These are phyloP conservation scores for Arothron firmamentum DNA, from an alignment of 2,113 vertebrate species.

Conservation along the genomic window DNA sequence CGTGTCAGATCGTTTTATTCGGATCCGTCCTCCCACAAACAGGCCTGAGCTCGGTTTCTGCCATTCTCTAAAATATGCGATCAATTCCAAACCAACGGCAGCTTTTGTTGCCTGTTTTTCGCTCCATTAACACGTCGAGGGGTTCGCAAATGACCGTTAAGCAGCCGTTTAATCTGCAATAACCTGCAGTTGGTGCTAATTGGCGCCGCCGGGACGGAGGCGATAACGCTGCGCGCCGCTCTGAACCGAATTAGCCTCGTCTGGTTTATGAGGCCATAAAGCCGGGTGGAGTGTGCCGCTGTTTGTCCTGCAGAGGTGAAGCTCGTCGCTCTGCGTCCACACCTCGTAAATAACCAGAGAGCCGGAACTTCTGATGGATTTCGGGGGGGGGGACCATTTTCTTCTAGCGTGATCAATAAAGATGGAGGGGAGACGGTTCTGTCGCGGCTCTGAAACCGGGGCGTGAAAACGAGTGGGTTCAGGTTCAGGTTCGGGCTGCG, in stretches of 20 bases:
- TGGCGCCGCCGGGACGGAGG: constrained; percentile 69
- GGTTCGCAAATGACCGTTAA: constrained; percentile 30
- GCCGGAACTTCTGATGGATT: too few species aligned
- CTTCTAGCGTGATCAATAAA: not conserved
- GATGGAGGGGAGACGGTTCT: not conserved
- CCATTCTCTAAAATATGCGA: too few species aligned
- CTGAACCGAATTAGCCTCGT: constrained; percentile 58
- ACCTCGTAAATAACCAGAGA: constrained; percentile 20
- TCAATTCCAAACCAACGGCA: too few species aligned
- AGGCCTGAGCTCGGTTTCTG: too few species aligned
- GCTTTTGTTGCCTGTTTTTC: too few species aligned
- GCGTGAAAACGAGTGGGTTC: too few species aligned
- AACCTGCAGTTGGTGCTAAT: constrained; percentile 69
- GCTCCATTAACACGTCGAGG: too few species aligned
- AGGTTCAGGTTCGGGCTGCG: not conserved
- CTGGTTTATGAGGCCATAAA: constrained; percentile 81
- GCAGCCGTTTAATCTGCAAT: not conserved
- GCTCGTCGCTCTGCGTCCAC: constrained; percentile 19
- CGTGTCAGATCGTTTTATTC: not conserved
- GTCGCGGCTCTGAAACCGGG: too few species aligned
- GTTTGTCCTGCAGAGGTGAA: constrained; percentile 20
- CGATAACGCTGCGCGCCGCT: constrained; percentile 62
- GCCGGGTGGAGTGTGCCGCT: constrained; percentile 49
- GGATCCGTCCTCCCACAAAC: too few species aligned
- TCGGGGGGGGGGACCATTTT: too few species aligned